A percentile compares a stretch with the other conserved stretches of the same genome.
Evolutionary conservation across 1,140 invertebrate species (phyloP).

Genomic region (Lepidurus arcticus): DNA sequence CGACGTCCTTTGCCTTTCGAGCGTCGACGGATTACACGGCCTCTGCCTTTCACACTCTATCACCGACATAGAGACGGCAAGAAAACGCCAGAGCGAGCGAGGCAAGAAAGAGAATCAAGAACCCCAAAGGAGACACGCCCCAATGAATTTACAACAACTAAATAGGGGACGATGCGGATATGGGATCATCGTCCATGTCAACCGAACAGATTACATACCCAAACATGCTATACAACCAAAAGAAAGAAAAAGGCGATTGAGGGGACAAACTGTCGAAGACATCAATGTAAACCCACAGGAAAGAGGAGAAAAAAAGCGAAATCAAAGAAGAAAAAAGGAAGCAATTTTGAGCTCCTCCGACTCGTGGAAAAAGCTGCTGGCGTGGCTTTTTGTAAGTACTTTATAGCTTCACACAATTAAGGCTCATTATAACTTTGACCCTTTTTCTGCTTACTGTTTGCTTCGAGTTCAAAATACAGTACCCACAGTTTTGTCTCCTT

Average conservation of each 20-base stretch:
- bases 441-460: no score
- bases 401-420: neutral
- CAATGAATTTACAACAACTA: neutral
- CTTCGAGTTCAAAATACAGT: no score
- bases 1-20: conserved; percentile 20
- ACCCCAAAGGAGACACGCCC: conserved; percentile 2
- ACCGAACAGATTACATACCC: conserved; percentile 19
- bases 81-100: neutral
- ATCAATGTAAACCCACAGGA: neutral
- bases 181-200: conserved; percentile 13
- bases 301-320: neutral
- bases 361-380: neutral
- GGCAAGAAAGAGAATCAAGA: neutral
- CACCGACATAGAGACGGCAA: conserved; percentile 9
- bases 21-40: conserved; percentile 20
- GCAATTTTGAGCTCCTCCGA: neutral
- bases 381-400: conserved; percentile 4
- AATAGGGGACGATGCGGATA: neutral
- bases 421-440: neutral
- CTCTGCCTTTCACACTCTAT: conserved; percentile 21
- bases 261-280: no score
- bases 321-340: neutral
- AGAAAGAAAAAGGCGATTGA: neutral
- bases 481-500: no score
- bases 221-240: neutral